Evolutionary conservation across 2,113 vertebrate genomes (phyloP), one percentile per base, ranked within the genome.

Genomic region (Melanerpes aurifrons): DNA sequence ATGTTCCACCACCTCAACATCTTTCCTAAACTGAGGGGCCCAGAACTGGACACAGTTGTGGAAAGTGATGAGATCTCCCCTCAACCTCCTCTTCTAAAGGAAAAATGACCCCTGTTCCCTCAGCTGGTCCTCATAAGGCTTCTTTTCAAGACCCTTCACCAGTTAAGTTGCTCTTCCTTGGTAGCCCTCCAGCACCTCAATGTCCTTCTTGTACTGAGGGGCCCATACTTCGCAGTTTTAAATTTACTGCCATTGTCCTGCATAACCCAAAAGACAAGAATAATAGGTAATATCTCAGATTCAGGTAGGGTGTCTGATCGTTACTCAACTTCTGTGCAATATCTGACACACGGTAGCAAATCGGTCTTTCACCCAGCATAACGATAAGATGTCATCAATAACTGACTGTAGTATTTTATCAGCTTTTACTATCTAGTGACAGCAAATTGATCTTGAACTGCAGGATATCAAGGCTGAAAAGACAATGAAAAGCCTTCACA

Each of bases 391-490:
- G 70, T 22, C 67, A 82, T 76, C 68, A 82, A 63, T 74, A 92
- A 79, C 50, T 77, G 87, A 79, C 71, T 16, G 56, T 59, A 63
- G 12, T 61, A 57, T 91, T 91, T 94, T 47, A 87, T 89, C 61
- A 87, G 22, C 47, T 87, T 79, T 85, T 69, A 45, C 47, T 71
- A 9, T 58, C 43, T 54, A 58, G 58, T 56, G 73, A 68, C 64
- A 85, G 53, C 29, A 63, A 91, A 93, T 79, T 77, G 84, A 89
- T 89, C 91, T 91, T 89, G 84, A 71, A 89, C 64, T 57, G 35
- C 31, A 80, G 64, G 47, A 37, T 56, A 79, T 32, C 84, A 79
- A 85, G 32, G 12, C 31, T 82, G 50, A 80, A 89, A 91, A 80
- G 64, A 80, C 37, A 80, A 47, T 63, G 61, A 84, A 75, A 76